A percentile compares a stretch with the other conserved stretches of the same genome.
Evolutionary conservation across 2,888 invertebrate species (phyloP).

Genomic region (Eristalis pertinax): DNA sequence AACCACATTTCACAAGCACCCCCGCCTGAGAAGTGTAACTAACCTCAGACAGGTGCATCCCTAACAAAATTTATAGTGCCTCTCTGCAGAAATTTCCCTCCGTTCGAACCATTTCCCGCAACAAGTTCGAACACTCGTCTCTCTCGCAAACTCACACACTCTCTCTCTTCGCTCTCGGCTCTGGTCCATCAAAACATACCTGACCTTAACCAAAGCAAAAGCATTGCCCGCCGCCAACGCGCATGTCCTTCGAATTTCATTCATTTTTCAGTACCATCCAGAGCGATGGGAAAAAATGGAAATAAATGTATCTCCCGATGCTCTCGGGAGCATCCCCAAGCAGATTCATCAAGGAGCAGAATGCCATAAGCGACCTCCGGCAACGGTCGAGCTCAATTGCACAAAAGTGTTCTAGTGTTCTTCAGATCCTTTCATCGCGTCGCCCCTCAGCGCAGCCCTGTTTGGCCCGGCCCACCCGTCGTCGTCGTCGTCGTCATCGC

Average conservation of each 20-base stretch:
- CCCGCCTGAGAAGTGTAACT: not conserved
- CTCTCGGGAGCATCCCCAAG: conserved; percentile 61
- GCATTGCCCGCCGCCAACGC: conserved; percentile 13
- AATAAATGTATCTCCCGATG: conserved; percentile 11
- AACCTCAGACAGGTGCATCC: not conserved
- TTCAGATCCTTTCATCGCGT: conserved; percentile 13
- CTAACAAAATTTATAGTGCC: not conserved
- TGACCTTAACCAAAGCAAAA: conserved; percentile 65
- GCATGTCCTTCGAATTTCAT: conserved; percentile 64
- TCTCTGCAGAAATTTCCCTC: not conserved
- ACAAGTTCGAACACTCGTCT: not conserved
- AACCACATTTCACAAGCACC: not conserved
- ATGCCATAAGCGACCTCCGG: conserved; percentile 65
- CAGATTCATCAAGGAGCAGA: conserved; percentile 69
- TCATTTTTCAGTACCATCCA: conserved; percentile 61
- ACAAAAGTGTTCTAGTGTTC: conserved; percentile 44
- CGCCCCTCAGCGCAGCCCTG: not conserved
- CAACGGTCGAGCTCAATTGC: conserved; percentile 60
- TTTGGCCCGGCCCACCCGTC: no score
- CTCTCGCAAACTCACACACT: not conserved
- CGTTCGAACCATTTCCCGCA: not conserved
- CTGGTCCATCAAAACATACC: conserved; percentile 52
- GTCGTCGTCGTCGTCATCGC: not conserved
- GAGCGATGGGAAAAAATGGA: not conserved
- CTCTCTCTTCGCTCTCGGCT: conserved; percentile 16